Percentiles rank a stretch among this genome's conserved stretches.
phyloP scores from a whole-genome alignment of 1,140 invertebrate genomes.

The Lasioglossum baleicum region DNA sequence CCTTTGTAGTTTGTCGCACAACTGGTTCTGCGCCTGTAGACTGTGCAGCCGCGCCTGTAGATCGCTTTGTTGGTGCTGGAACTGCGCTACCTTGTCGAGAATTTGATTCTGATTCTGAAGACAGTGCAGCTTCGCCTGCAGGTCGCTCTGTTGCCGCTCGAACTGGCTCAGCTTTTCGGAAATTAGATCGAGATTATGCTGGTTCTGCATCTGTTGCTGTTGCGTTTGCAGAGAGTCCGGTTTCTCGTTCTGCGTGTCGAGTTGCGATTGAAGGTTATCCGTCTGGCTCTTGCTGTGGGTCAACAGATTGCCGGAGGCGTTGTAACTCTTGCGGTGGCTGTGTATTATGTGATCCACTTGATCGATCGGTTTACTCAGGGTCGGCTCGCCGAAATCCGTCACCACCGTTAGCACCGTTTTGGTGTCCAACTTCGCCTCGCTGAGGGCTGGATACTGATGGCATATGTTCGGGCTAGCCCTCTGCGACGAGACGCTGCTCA shows the following conservation, averaged over 20 bases:
- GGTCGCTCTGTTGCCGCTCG: conserved; percentile 75
- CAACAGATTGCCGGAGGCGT: conserved; percentile 58
- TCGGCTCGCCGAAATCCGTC: conserved; percentile 72
- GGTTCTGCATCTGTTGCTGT: conserved; percentile 71
- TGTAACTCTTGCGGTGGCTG: conserved; percentile 75
- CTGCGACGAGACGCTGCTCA: conserved; percentile 66
- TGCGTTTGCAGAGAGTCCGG: conserved; percentile 46
- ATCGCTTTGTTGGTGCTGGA: conserved; percentile 74
- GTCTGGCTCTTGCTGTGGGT: conserved; percentile 72
- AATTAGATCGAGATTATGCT: conserved; percentile 75
- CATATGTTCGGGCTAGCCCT: conserved; percentile 75
- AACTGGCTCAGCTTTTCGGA: conserved; percentile 77
- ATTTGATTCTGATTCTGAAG: conserved; percentile 78
- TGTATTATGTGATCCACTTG: conserved; percentile 78
- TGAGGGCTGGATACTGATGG: conserved; percentile 74
- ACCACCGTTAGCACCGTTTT: conserved; percentile 72
- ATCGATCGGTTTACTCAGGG: conserved; percentile 66
- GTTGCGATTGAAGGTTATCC: conserved; percentile 66
- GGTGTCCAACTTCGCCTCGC: conserved; percentile 74
- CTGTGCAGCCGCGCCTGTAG: conserved; percentile 72
- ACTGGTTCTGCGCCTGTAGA: conserved; percentile 69
- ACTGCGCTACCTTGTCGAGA: conserved; percentile 76
- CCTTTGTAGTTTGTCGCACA: conserved; percentile 68
- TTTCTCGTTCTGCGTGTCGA: conserved; percentile 64
- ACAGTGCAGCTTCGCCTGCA: conserved; percentile 76